phyloP scores from a whole-genome alignment of 2,113 vertebrate genomes.

The Aramus guarauna region DNA sequence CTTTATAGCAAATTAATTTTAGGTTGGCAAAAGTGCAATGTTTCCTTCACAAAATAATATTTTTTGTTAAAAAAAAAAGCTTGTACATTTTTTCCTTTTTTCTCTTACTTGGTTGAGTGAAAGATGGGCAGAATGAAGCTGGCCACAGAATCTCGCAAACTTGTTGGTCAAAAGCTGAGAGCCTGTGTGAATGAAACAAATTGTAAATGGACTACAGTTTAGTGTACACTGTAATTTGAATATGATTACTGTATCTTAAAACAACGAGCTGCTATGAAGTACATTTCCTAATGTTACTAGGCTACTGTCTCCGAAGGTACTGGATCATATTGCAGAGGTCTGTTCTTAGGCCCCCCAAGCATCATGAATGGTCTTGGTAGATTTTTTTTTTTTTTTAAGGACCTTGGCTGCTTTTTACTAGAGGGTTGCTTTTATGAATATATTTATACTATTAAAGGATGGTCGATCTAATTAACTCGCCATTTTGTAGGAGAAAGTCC shows the following conservation, averaged over 20 bases:
- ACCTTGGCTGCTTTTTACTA: constrained; percentile 86
- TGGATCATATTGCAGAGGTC: constrained; percentile 75
- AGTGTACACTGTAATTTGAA: constrained; percentile 77
- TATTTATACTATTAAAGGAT: constrained; percentile 87
- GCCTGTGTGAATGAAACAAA: constrained; percentile 77
- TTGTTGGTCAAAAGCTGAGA: constrained; percentile 78
- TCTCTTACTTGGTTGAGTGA: constrained; percentile 64
- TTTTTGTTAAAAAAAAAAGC: constrained; percentile 62
- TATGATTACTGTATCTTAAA: constrained; percentile 76
- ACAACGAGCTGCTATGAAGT: constrained; percentile 78
- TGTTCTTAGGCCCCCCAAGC: constrained; percentile 72
- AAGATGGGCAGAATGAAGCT: constrained; percentile 83
- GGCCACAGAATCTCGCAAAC: constrained; percentile 68
- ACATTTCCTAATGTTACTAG: constrained; percentile 82
- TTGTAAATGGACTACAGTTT: constrained; percentile 76
- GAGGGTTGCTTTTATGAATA: constrained; percentile 84
- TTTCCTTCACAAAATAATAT: constrained; percentile 79
- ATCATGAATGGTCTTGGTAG: constrained; percentile 66
- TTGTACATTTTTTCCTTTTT: constrained; percentile 72
- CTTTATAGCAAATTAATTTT: constrained; percentile 77
- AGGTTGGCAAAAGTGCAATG: constrained; percentile 93
- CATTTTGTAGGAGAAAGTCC: constrained; percentile 80
- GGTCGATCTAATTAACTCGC: constrained; percentile 79
- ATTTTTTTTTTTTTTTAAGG: constrained; percentile 62
- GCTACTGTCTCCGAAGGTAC: constrained; percentile 85